These are phyloP conservation scores for Pteronotus mesoamericanus DNA, from an alignment of 2,797 vertebrate genomes.

Conservation along the genomic window DNA sequence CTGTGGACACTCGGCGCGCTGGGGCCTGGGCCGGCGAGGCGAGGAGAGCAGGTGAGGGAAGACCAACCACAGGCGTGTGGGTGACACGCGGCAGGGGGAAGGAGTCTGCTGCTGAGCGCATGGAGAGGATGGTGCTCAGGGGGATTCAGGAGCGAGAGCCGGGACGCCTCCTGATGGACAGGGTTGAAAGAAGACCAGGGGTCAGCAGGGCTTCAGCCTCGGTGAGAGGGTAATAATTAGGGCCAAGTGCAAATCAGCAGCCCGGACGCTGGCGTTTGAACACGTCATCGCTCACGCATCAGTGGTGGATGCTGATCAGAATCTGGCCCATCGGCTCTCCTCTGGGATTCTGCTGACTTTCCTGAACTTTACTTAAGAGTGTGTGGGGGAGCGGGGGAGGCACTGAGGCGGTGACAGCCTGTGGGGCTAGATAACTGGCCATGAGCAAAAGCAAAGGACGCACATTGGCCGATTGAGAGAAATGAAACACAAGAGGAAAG, in stretches of 20 bases:
- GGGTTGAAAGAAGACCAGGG: not conserved
- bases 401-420: not conserved
- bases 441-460: not conserved
- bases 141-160: not conserved
- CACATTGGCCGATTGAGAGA: not conserved
- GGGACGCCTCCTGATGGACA: not conserved
- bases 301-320: not conserved
- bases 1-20: rapidly evolving
- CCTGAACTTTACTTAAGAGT: not conserved
- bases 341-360: not conserved
- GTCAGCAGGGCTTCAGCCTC: not conserved
- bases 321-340: not conserved
- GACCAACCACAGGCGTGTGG: not conserved
- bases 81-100: not conserved
- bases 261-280: not conserved
- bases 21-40: rapidly evolving
- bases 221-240: not conserved
- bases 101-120: rapidly evolving
- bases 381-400: not conserved
- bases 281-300: not conserved
- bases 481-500: not conserved
- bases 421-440: not conserved
- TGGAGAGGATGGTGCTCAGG: not conserved
- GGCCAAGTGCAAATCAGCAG: not conserved
- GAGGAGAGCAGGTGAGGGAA: not conserved